A percentile compares a stretch with the other conserved stretches of the same genome.
phyloP scores from a whole-genome alignment of 2,888 invertebrate species.

The Gerris lacustris region DNA sequence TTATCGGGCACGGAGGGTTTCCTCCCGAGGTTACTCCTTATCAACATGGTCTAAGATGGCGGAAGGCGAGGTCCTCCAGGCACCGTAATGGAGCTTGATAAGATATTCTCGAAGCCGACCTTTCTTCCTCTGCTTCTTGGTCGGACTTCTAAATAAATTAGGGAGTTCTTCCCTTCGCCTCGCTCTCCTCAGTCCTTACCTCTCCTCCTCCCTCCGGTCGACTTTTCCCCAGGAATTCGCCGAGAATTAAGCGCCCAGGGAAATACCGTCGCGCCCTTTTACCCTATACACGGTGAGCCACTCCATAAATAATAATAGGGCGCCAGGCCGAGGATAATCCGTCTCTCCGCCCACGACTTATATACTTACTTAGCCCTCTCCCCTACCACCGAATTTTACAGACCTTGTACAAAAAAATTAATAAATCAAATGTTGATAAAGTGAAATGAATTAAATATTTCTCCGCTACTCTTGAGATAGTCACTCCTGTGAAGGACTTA shows the following conservation, averaged over 20 bases:
- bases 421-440: background rate
- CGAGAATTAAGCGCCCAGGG: constrained; percentile 5
- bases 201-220: background rate
- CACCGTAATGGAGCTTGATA: background rate
- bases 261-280: background rate
- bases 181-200: background rate
- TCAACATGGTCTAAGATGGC: background rate
- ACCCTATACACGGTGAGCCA: background rate
- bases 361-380: background rate
- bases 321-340: background rate
- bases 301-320: constrained; percentile 5
- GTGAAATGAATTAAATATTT: too few species aligned
- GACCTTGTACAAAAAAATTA: background rate
- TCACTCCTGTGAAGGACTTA: too few species aligned
- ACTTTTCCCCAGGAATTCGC: background rate
- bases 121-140: constrained; percentile 1
- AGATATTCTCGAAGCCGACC: background rate
- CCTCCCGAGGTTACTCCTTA: background rate
- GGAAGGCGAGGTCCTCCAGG: background rate
- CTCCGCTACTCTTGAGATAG: too few species aligned
- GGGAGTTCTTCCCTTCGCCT: constrained; percentile 11
- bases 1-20: background rate
- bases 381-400: background rate
- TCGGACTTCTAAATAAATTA: constrained; percentile 25
- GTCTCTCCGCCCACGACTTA: background rate